Percentiles rank a stretch among this genome's conserved stretches.
Conservation (phyloP, 2,797 vertebrate species). For the Distichodus sexfasciatus region DNA sequence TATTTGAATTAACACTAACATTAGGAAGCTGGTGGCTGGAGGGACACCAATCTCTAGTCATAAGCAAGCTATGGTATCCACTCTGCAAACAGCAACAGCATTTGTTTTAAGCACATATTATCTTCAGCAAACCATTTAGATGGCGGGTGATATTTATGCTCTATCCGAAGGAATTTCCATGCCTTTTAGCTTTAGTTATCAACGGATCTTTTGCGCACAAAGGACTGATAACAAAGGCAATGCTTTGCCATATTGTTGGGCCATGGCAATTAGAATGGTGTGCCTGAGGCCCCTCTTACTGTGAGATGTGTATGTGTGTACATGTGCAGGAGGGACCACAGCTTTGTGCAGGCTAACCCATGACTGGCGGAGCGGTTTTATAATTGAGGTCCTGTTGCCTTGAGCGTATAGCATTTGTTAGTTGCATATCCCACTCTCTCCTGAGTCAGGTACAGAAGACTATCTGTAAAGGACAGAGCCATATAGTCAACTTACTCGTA, state of each 20-base stretch:
- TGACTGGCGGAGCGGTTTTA: slow-evolving; percentile 52
- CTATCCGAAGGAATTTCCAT: slow-evolving; percentile 72
- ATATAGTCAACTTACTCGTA: background rate
- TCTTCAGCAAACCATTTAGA: slow-evolving; percentile 66
- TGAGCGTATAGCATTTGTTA: slow-evolving; percentile 45
- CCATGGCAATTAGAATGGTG: slow-evolving; percentile 50
- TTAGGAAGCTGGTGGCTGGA: slow-evolving; percentile 45
- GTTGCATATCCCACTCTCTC: slow-evolving; percentile 40
- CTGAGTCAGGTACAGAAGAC: slow-evolving; percentile 36
- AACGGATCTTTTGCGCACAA: slow-evolving; percentile 49
- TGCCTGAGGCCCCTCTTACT: slow-evolving; percentile 46
- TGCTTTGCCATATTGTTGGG: slow-evolving; percentile 50
- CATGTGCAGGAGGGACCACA: slow-evolving; percentile 44
- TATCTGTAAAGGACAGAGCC: slow-evolving; percentile 4
- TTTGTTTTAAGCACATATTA: slow-evolving; percentile 69
- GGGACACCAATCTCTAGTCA: slow-evolving; percentile 36
- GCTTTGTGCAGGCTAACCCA: slow-evolving; percentile 49
- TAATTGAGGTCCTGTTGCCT: slow-evolving; percentile 58
- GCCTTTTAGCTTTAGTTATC: slow-evolving; percentile 68
- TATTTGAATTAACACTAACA: slow-evolving; percentile 51
- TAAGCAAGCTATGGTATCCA: slow-evolving; percentile 65
- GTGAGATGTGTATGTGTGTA: slow-evolving; percentile 42
- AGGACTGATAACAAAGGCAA: slow-evolving; percentile 53
- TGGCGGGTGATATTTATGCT: slow-evolving; percentile 68
- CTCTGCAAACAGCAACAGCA: slow-evolving; percentile 63